Percentiles rank a stretch among this genome's conserved stretches.
These are phyloP conservation scores for Pandion haliaetus DNA, from an alignment of 2,113 vertebrate genomes.

Conservation along the genomic window DNA sequence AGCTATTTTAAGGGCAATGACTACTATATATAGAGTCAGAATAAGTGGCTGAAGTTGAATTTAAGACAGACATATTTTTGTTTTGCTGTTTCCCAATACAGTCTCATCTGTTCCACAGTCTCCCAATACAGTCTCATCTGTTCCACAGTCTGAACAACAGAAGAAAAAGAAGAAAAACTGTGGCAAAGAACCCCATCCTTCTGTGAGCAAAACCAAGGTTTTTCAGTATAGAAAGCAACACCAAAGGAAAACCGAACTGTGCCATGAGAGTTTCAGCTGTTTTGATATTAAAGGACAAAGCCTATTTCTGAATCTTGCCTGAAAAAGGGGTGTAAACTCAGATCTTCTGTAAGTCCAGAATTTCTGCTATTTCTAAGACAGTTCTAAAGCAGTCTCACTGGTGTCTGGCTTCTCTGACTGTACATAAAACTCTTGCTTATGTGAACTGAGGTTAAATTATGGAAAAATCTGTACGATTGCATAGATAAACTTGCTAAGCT, in stretches of 20 bases:
- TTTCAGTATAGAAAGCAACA: neutral
- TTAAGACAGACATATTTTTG: constrained; percentile 34
- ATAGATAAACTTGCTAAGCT: neutral
- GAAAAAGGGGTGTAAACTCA: neutral
- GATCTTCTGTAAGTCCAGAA: neutral
- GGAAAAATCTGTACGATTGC: neutral
- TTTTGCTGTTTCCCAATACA: constrained; percentile 36
- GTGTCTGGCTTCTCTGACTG: neutral
- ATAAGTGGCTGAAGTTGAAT: constrained; percentile 17
- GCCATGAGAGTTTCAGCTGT: neutral
- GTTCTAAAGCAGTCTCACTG: neutral
- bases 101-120: neutral
- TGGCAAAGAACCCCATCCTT: neutral
- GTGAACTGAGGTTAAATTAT: neutral
- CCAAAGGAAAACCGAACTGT: neutral
- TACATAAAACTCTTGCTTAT: neutral
- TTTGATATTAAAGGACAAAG: neutral
- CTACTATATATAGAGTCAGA: constrained; percentile 47
- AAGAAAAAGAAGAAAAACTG: neutral
- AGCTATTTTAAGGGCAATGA: constrained; percentile 43
- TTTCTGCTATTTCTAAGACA: neutral
- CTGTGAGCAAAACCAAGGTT: neutral
- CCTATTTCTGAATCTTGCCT: neutral
- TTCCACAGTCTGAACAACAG: neutral
- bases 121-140: constrained; percentile 4